Conservation (phyloP, 2,797 vertebrate species). For the Takifugu rubripes region DNA sequence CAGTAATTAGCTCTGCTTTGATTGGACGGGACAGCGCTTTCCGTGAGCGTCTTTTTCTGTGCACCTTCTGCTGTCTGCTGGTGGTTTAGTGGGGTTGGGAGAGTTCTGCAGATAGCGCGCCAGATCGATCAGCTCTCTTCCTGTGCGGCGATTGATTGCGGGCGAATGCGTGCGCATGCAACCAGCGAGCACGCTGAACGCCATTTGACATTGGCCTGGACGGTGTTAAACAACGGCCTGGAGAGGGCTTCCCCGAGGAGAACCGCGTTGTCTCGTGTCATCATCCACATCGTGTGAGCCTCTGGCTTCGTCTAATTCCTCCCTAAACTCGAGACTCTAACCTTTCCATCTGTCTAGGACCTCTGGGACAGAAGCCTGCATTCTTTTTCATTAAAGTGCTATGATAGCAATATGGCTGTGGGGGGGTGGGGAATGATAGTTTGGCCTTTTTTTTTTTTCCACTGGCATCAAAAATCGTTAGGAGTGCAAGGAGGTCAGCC, state of each 20-base stretch:
- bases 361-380: slow-evolving; percentile 62
- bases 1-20: slow-evolving; percentile 71
- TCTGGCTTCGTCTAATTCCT: slow-evolving; percentile 49
- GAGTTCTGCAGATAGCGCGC: neutral
- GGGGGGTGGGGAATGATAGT: slow-evolving; percentile 62
- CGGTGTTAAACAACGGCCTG: slow-evolving; percentile 55
- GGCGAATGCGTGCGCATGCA: slow-evolving; percentile 28
- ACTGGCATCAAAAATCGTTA: slow-evolving; percentile 73
- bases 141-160: slow-evolving; percentile 38
- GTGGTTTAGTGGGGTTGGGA: slow-evolving; percentile 27
- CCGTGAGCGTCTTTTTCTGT: slow-evolving; percentile 21
- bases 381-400: slow-evolving; percentile 75
- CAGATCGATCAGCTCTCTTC: slow-evolving; percentile 40
- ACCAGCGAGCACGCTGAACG: slow-evolving; percentile 16
- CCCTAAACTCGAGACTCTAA: slow-evolving; percentile 65
- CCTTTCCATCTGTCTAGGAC: slow-evolving; percentile 62
- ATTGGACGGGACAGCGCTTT: slow-evolving; percentile 56
- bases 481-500: slow-evolving; percentile 66
- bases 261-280: slow-evolving; percentile 55
- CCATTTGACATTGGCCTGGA: slow-evolving; percentile 49
- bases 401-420: slow-evolving; percentile 67
- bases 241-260: slow-evolving; percentile 60
- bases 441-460: slow-evolving; percentile 49
- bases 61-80: slow-evolving; percentile 8
- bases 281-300: slow-evolving; percentile 45